These are phyloP conservation scores for Monopis laevigella DNA, from an alignment of 2,888 invertebrate genomes.

Conservation along the genomic window DNA sequence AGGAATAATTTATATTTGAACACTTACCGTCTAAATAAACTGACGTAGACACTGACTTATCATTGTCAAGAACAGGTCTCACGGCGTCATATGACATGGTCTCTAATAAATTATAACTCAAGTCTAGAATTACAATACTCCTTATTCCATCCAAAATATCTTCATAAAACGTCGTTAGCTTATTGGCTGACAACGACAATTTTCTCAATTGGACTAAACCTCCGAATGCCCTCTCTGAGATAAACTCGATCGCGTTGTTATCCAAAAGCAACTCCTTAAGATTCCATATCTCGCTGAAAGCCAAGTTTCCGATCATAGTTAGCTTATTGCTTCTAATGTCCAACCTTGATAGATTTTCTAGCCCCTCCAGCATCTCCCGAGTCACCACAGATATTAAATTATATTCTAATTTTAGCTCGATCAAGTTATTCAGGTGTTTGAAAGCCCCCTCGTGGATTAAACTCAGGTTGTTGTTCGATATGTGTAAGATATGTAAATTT, in stretches of 20 bases:
- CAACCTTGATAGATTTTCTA: slow-evolving; percentile 75
- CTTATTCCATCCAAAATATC: slow-evolving; percentile 77
- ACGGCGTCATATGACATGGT: slow-evolving; percentile 80
- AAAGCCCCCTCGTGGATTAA: slow-evolving; percentile 88
- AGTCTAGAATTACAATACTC: slow-evolving; percentile 75
- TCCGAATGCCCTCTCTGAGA: slow-evolving; percentile 80
- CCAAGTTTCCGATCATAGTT: slow-evolving; percentile 80
- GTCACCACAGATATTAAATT: slow-evolving; percentile 81
- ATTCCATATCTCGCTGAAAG: slow-evolving; percentile 80
- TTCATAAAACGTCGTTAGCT: slow-evolving; percentile 74
- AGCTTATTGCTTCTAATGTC: slow-evolving; percentile 80
- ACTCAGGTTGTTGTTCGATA: slow-evolving; percentile 88
- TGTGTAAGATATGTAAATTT: slow-evolving; percentile 74
- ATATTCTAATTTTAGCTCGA: slow-evolving; percentile 80
- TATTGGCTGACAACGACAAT: slow-evolving; percentile 78
- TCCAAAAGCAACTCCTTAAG: slow-evolving; percentile 75
- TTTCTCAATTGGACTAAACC: slow-evolving; percentile 76
- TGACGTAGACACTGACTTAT: slow-evolving; percentile 76
- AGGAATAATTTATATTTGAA: neutral
- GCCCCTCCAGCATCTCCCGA: slow-evolving; percentile 78
- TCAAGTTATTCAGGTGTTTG: slow-evolving; percentile 74
- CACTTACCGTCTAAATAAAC: slow-evolving; percentile 82
- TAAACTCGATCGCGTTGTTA: slow-evolving; percentile 73
- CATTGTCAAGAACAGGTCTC: slow-evolving; percentile 77
- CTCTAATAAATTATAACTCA: slow-evolving; percentile 79